Evolutionary conservation across 2,888 invertebrate species (phyloP), one percentile per base, ranked within the genome.

Genomic region (Acanthosepion lycidas): DNA sequence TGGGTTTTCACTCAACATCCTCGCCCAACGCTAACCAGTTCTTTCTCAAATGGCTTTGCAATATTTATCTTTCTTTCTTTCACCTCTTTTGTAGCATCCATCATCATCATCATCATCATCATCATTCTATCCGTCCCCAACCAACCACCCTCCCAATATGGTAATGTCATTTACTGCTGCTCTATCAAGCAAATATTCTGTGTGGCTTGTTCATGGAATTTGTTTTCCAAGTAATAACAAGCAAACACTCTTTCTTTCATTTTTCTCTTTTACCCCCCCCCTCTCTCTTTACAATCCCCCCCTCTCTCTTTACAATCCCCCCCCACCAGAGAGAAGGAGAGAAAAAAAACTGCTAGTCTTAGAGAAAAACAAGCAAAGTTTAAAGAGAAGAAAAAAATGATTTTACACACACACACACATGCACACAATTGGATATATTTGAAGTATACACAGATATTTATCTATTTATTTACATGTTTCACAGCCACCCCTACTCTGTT

Each of bases 141-240:
- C n/a, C 9, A 33, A 4, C 28, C 28, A 28, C 9, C 9, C 18
- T 55, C 55, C 9, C 23, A 59, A 59, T 59, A 23, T 64, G 1
- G 20, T 64, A 64, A 23, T 64, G 20, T 23, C 26, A 64, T 64
- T 64, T 64, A 23, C 26, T 78, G n/a, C 78, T 78, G n/a, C 78
- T 78, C n/a, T 78, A 18, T 78, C 78, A n/a, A 78, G 78, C 78
- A 78, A 78, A 78, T 78, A 78, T 78, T 78, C n/a, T 28, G 78
- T 78, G 78, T 78, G n/a, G n/a, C n/a, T n/a, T 78, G n/a, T 78
- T n/a, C n/a, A n/a, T 78, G 78, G n/a, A 78, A 78, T 78, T 78
- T 78, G 78, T 78, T 78, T 78, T n/a, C n/a, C 78, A 4, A 78
- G n/a, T 78, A 78, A 78, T 78, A 78, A 78, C 78, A n/a, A n/a